Evolutionary conservation across 2,888 invertebrate genomes (phyloP).

Genomic region (Xiphydria camelus): DNA sequence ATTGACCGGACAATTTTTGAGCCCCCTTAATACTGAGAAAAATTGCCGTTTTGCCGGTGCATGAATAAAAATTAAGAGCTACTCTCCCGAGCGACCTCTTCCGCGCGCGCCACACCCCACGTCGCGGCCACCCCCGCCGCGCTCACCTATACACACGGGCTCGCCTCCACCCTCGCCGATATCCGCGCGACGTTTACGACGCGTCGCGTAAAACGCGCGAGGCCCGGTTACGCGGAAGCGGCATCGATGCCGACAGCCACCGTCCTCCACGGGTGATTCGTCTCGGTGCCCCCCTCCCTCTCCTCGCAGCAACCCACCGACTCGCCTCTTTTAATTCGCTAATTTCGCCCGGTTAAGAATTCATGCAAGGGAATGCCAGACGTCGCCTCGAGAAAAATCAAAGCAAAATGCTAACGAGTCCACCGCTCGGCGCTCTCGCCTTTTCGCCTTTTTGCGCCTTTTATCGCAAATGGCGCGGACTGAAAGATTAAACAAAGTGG

Average conservation of each 20-base stretch:
- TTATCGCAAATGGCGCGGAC: constrained; percentile 53
- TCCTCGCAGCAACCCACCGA: constrained; percentile 9
- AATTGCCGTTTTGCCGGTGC: constrained; percentile 55
- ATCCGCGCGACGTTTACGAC: no score
- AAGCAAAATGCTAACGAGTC: constrained; percentile 49
- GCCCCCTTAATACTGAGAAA: constrained; percentile 56
- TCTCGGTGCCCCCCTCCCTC: constrained; percentile 11
- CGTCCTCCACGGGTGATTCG: background rate
- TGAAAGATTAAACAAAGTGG: constrained; percentile 56
- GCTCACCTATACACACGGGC: no score
- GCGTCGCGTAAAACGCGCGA: background rate
- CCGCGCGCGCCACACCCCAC: no score
- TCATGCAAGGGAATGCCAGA: constrained; percentile 49
- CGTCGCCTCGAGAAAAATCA: constrained; percentile 54
- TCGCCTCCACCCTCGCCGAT: no score
- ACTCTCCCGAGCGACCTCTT: background rate
- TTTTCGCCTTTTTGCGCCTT: constrained; percentile 38
- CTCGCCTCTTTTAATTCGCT: constrained; percentile 54
- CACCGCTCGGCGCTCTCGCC: constrained; percentile 25
- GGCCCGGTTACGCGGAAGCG: background rate
- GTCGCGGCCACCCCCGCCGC: no score
- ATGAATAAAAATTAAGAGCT: constrained; percentile 55
- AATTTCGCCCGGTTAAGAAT: constrained; percentile 56
- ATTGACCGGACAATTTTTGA: constrained; percentile 58
- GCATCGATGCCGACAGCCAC: no score